Conservation (phyloP, 2,888 invertebrate genomes). For the Cephus nigrinus region DNA sequence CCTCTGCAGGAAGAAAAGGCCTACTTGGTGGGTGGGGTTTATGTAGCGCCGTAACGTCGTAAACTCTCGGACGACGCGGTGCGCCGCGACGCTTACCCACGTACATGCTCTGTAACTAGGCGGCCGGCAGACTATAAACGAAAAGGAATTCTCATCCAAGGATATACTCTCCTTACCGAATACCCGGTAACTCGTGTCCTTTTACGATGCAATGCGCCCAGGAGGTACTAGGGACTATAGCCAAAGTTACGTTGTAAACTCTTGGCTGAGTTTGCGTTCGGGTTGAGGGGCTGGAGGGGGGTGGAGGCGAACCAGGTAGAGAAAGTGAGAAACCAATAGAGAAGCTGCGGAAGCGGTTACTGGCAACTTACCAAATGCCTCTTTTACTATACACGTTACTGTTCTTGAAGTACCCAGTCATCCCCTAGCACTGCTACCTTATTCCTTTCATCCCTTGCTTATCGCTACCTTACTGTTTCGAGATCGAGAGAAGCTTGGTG, state of each 20-base stretch:
- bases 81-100: background rate
- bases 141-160: conserved; percentile 11
- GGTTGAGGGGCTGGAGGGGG: background rate
- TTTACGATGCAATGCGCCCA: conserved; percentile 35
- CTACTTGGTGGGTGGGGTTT: background rate
- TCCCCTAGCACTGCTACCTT: background rate
- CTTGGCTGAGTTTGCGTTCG: background rate
- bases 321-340: conserved; percentile 7
- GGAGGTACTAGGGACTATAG: conserved; percentile 25
- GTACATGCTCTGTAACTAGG: background rate
- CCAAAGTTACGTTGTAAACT: conserved; percentile 34
- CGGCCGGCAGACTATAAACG: conserved; percentile 1
- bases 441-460: conserved; percentile 10
- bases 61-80: background rate
- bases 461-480: background rate
- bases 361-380: conserved; percentile 22
- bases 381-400: background rate
- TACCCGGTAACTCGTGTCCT: conserved; percentile 26
- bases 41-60: background rate
- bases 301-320: background rate
- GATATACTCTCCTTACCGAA: background rate
- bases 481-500: background rate
- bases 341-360: conserved; percentile 20
- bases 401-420: background rate
- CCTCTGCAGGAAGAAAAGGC: background rate